Evolutionary conservation across 2,113 vertebrate genomes (phyloP).

Genomic region (Lycaon pictus): DNA sequence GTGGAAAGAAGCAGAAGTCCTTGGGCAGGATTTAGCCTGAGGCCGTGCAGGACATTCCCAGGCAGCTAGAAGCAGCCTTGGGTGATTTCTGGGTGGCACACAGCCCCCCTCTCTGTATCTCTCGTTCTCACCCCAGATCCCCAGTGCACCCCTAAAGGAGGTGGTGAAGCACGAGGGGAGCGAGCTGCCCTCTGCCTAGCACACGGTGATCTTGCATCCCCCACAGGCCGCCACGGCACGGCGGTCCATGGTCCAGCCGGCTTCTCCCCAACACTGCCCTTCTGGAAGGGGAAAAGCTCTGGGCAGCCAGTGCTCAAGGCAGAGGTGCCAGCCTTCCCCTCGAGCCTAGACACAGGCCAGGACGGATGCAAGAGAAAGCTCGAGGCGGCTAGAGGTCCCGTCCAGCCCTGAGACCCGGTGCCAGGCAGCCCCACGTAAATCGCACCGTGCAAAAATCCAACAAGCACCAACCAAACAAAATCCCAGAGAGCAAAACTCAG

Average conservation of each 20-base stretch:
- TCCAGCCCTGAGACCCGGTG: neutral
- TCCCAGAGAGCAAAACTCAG: neutral
- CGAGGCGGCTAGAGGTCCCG: neutral
- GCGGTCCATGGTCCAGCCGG: neutral
- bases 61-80: neutral
- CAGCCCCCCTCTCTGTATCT: neutral
- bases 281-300: neutral
- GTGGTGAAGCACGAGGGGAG: neutral
- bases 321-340: neutral
- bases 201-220: neutral
- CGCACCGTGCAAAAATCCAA: slow-evolving; percentile 40
- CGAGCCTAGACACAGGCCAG: neutral
- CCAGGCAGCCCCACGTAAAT: neutral
- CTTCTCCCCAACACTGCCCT: neutral
- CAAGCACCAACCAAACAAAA: slow-evolving; percentile 7
- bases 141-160: neutral
- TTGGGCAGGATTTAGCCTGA: neutral
- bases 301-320: neutral
- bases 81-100: neutral
- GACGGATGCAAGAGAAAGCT: neutral
- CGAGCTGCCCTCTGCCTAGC: neutral
- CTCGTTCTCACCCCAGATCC: neutral
- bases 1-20: neutral
- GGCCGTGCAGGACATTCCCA: neutral
- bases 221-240: too few species aligned